Conservation (phyloP, 2,888 invertebrate genomes). For the Leucoma salicis region DNA sequence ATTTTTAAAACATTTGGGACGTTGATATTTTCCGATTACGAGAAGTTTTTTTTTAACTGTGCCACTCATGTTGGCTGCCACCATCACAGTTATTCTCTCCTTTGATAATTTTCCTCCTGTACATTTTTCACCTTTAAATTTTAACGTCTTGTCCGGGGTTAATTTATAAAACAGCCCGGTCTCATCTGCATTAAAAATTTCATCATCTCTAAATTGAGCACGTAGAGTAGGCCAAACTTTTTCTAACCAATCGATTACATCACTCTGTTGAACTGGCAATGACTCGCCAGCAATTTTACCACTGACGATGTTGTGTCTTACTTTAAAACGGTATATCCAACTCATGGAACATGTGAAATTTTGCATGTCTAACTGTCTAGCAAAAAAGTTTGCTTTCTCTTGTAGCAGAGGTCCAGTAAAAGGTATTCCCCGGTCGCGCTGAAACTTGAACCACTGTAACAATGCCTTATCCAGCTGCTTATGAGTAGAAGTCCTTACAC, state of each 20-base stretch:
- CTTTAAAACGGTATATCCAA: slow-evolving; percentile 30
- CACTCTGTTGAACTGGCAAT: slow-evolving; percentile 20
- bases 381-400: slow-evolving; percentile 31
- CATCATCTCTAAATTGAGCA: slow-evolving; percentile 24
- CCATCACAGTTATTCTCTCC: slow-evolving; percentile 23
- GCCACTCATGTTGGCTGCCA: slow-evolving; percentile 30
- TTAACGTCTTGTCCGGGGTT: slow-evolving; percentile 16
- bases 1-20: neutral
- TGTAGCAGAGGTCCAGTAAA: slow-evolving; percentile 27
- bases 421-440: slow-evolving; percentile 14
- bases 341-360: slow-evolving; percentile 24
- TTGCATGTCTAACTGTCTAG: slow-evolving; percentile 13
- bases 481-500: slow-evolving; percentile 14
- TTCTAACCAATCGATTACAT: slow-evolving; percentile 19
- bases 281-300: slow-evolving; percentile 28
- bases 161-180: slow-evolving; percentile 13
- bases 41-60: slow-evolving; percentile 24
- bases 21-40: slow-evolving; percentile 21
- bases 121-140: slow-evolving; percentile 28
- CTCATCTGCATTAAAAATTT: slow-evolving; percentile 34
- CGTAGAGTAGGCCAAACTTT: slow-evolving; percentile 14
- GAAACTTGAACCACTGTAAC: slow-evolving; percentile 14
- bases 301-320: slow-evolving; percentile 23
- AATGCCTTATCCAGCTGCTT: slow-evolving; percentile 16
- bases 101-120: slow-evolving; percentile 24